Evolutionary conservation across 2,797 vertebrate species (phyloP).

Genomic region (Xiphorhynchus erythropygius): DNA sequence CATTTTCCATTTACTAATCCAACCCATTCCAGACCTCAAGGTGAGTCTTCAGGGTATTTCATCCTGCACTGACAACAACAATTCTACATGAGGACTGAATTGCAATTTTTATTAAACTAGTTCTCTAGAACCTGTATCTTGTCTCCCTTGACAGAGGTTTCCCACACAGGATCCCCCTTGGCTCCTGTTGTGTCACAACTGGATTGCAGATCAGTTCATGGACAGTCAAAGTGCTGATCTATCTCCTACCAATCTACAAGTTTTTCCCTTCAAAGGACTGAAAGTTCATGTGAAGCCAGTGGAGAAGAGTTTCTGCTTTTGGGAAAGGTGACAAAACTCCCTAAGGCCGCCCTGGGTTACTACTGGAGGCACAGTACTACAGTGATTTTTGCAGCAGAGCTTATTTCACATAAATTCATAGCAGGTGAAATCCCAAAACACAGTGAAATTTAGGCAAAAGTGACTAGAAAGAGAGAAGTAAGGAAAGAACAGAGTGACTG

Average conservation of each 20-base stretch:
- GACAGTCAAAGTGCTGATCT: neutral
- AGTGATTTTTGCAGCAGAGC: neutral
- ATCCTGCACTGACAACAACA: neutral
- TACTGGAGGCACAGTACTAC: neutral
- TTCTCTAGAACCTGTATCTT: neutral
- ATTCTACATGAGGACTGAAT: fast-evolving
- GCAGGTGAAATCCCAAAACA: neutral
- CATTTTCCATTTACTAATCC: neutral
- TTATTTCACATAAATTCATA: neutral
- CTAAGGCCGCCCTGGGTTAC: neutral
- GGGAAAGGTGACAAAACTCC: neutral
- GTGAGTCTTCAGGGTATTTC: neutral
- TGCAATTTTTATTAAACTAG: neutral
- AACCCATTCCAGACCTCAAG: neutral
- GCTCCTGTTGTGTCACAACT: neutral
- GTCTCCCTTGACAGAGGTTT: fast-evolving
- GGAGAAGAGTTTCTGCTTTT: neutral
- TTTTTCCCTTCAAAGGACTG: neutral
- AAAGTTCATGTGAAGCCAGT: neutral
- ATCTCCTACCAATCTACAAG: neutral
- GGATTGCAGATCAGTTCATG: fast-evolving
- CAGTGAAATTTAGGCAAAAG: neutral
- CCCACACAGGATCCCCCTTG: fast-evolving
- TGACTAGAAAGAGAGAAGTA: neutral
- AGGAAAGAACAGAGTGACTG: neutral